These are phyloP conservation scores for Orientallactaga sibirica DNA, from an alignment of 2,797 vertebrate genomes.

Conservation along the genomic window DNA sequence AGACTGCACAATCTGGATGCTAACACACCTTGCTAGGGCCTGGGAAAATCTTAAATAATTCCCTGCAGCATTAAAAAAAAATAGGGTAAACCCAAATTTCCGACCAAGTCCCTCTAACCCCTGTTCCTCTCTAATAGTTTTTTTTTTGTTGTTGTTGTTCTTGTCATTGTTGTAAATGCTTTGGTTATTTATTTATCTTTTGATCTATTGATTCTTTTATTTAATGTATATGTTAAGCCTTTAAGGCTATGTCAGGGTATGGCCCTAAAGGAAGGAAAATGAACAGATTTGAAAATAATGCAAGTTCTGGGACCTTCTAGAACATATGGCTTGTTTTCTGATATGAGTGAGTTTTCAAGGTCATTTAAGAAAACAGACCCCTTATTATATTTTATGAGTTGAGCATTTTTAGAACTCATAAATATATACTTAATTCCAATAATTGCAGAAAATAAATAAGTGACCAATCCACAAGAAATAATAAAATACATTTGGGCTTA, in stretches of 20 bases:
- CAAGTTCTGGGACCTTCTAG: slow-evolving; percentile 59
- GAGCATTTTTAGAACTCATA: slow-evolving; percentile 42
- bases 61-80: slow-evolving; percentile 58
- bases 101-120: slow-evolving; percentile 17
- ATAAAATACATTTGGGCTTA: slow-evolving; percentile 55
- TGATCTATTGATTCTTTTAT: slow-evolving; percentile 53
- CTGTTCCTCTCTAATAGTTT: slow-evolving; percentile 66
- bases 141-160: slow-evolving; percentile 72
- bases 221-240: slow-evolving; percentile 74
- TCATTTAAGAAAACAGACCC: slow-evolving; percentile 57
- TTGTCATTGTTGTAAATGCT: slow-evolving; percentile 74
- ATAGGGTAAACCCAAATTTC: slow-evolving; percentile 61
- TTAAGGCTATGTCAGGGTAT: slow-evolving; percentile 79
- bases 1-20: slow-evolving; percentile 39
- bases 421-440: slow-evolving; percentile 41
- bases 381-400: slow-evolving; percentile 69
- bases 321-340: slow-evolving; percentile 58
- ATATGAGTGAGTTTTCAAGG: slow-evolving; percentile 59
- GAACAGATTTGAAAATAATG: slow-evolving; percentile 62
- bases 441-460: slow-evolving; percentile 52
- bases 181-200: slow-evolving; percentile 74
- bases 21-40: slow-evolving; percentile 62
- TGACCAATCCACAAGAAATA: slow-evolving; percentile 58
- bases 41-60: slow-evolving; percentile 23
- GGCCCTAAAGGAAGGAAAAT: slow-evolving; percentile 72